Percentiles rank a stretch among this genome's conserved stretches.
Conservation (phyloP, 2,888 invertebrate species). For the Pecten maximus region DNA sequence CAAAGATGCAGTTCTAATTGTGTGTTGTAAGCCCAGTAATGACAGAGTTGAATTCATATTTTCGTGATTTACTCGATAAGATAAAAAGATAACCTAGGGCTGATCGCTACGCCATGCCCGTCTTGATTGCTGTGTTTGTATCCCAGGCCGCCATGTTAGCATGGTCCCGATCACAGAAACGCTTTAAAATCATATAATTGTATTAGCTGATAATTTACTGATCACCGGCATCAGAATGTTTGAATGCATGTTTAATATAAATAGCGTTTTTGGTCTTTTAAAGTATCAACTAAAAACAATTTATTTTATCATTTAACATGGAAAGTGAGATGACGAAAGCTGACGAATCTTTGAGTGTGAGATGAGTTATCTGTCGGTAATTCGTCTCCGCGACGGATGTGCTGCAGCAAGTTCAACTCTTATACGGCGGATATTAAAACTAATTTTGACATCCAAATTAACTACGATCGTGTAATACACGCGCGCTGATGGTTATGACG, state of each 20-base stretch:
- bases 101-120: not conserved
- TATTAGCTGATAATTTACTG: not conserved
- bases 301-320: not conserved
- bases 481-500: not conserved
- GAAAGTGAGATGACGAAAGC: not conserved
- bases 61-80: conserved; percentile 33
- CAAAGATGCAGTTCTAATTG: conserved; percentile 5
- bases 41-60: conserved; percentile 21
- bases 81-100: conserved; percentile 21
- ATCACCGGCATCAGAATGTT: not conserved
- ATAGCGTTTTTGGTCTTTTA: not conserved
- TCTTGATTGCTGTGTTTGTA: not conserved
- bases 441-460: conserved; percentile 35
- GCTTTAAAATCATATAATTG: not conserved
- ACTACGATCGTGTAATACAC: conserved; percentile 11
- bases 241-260: not conserved
- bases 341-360: not conserved
- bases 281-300: not conserved
- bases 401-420: conserved; percentile 26
- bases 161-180: not conserved
- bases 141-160: not conserved
- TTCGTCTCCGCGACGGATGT: conserved; percentile 18
- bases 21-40: conserved; percentile 23
- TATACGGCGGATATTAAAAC: conserved; percentile 16
- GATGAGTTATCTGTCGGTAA: not conserved